Percentiles rank a stretch among this genome's conserved stretches.
Conservation (phyloP, 2,797 vertebrate species). For the Peromyscus melanophrys region DNA sequence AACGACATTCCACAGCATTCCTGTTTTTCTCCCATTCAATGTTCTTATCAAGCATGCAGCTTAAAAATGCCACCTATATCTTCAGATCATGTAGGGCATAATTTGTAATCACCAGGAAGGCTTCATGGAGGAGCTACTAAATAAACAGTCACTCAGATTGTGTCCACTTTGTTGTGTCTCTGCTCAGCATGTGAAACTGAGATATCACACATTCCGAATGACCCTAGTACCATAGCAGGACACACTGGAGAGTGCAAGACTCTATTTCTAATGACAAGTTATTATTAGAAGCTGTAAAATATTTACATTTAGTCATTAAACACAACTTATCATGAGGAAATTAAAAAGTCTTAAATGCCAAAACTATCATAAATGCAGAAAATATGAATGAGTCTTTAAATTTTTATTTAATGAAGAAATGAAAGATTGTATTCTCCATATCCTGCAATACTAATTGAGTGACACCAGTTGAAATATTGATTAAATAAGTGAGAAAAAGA, state of each 20-base stretch:
- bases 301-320: slow-evolving; percentile 71
- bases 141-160: rapidly evolving
- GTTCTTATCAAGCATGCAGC: neutral
- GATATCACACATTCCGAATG: neutral
- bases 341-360: slow-evolving; percentile 52
- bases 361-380: slow-evolving; percentile 63
- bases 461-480: slow-evolving; percentile 16
- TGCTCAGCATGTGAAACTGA: neutral
- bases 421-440: neutral
- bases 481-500: slow-evolving; percentile 59
- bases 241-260: neutral
- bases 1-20: too few relatives aligned
- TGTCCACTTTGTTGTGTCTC: neutral
- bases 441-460: neutral
- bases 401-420: slow-evolving; percentile 58
- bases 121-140: neutral
- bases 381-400: slow-evolving; percentile 60
- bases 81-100: neutral
- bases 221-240: too few relatives aligned
- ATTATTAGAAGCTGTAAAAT: slow-evolving; percentile 38
- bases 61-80: neutral
- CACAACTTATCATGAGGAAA: slow-evolving; percentile 53
- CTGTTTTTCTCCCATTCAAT: neutral
- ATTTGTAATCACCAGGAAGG: neutral
- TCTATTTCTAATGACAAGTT: neutral